Percentiles rank a stretch among this genome's conserved stretches.
These are phyloP conservation scores for Hypsopygia costalis DNA, from an alignment of 2,888 invertebrate genomes.

Conservation along the genomic window DNA sequence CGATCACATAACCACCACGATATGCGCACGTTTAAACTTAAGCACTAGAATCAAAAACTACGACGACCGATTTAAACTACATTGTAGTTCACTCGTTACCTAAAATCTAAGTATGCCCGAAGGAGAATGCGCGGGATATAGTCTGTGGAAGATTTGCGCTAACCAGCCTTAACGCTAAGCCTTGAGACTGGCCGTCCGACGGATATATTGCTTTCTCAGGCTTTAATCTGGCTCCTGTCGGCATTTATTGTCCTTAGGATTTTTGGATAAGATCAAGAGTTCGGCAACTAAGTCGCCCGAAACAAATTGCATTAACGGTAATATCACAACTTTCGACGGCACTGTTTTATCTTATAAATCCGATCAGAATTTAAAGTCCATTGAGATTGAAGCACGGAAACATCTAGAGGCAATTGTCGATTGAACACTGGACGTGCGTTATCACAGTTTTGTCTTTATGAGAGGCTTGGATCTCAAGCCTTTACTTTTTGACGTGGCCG, in stretches of 20 bases:
- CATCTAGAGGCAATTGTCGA: conserved; percentile 39
- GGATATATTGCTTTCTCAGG: conserved; percentile 37
- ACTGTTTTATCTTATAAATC: conserved; percentile 46
- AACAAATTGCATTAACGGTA: conserved; percentile 34
- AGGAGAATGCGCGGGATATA: conserved; percentile 30
- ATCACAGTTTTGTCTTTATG: conserved; percentile 66
- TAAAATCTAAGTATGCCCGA: conserved; percentile 37
- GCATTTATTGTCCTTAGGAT: conserved; percentile 41
- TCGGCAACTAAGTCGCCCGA: conserved; percentile 38
- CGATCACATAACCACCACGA: conserved; percentile 67
- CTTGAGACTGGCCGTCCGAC: conserved; percentile 33
- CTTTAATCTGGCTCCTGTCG: conserved; percentile 38
- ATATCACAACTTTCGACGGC: conserved; percentile 69
- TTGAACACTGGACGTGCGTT: conserved; percentile 73
- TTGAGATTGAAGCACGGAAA: conserved; percentile 32
- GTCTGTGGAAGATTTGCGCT: conserved; percentile 46
- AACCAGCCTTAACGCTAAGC: conserved; percentile 37
- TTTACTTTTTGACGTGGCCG: conserved; percentile 76
- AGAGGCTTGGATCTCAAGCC: conserved; percentile 49
- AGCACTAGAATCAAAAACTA: conserved; percentile 53
- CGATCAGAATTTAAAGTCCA: conserved; percentile 34
- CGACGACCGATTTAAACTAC: conserved; percentile 41
- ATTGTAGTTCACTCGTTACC: too few relatives aligned
- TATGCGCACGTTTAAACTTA: conserved; percentile 69
- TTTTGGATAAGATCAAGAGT: conserved; percentile 22